phyloP scores from a whole-genome alignment of 2,113 vertebrate genomes.

The Sialia sialis region DNA sequence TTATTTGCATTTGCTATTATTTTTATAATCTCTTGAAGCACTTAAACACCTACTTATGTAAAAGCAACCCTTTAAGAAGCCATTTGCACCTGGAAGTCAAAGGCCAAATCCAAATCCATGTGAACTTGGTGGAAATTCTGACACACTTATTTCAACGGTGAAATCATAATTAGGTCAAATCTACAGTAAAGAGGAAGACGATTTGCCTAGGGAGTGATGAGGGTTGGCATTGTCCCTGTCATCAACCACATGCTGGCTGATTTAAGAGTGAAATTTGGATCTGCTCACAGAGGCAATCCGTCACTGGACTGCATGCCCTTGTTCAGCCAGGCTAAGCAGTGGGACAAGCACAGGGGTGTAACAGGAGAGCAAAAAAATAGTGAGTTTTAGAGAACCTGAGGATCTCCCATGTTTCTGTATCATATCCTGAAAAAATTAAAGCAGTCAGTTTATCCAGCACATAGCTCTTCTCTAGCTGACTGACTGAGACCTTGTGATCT shows the following conservation, averaged over 20 bases:
- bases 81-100: background rate
- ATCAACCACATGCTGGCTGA: constrained; percentile 30
- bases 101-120: background rate
- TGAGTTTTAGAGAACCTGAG: background rate
- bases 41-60: background rate
- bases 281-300: background rate
- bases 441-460: background rate
- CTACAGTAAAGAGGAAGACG: background rate
- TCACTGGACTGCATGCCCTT: background rate
- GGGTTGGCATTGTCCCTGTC: constrained; percentile 30
- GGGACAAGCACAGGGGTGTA: background rate
- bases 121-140: background rate
- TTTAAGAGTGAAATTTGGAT: constrained; percentile 28
- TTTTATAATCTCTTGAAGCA: background rate
- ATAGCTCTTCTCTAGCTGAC: background rate
- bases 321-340: background rate
- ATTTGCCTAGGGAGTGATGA: background rate
- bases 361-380: background rate
- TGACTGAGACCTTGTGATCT: background rate
- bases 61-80: background rate
- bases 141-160: background rate
- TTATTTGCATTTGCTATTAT: background rate
- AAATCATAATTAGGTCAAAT: background rate
- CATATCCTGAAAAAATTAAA: background rate
- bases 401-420: background rate